These are phyloP conservation scores for Drosophila anomalipes DNA, from an alignment of 2,888 invertebrate species.

Conservation along the genomic window DNA sequence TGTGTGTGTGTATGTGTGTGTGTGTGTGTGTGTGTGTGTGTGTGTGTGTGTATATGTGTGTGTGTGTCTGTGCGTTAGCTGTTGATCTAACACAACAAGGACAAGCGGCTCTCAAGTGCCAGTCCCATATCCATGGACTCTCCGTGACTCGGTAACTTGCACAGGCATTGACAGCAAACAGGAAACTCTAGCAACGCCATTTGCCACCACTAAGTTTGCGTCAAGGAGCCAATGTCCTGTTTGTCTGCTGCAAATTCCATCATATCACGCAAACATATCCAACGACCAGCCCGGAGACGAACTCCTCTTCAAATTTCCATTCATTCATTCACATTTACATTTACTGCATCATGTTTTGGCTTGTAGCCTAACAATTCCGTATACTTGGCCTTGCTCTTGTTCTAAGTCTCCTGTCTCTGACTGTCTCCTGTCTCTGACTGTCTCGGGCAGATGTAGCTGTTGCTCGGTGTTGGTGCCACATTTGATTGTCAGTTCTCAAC, in stretches of 20 bases:
- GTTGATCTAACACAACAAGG: constrained; percentile 57
- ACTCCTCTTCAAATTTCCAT: constrained; percentile 42
- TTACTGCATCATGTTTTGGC: constrained; percentile 28
- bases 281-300: neutral
- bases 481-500: constrained; percentile 51
- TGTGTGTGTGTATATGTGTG: neutral
- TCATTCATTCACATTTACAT: constrained; percentile 40
- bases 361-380: constrained; percentile 16
- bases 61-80: constrained; percentile 11
- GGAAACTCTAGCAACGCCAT: constrained; percentile 17
- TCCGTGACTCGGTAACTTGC: neutral
- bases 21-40: neutral
- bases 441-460: neutral
- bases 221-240: constrained; percentile 27
- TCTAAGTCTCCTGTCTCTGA: neutral
- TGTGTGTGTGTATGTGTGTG: neutral
- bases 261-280: constrained; percentile 4
- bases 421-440: neutral
- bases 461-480: constrained; percentile 9
- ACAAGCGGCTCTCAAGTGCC: constrained; percentile 41
- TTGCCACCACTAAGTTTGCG: constrained; percentile 13
- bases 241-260: constrained; percentile 48
- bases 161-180: constrained; percentile 34
- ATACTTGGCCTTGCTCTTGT: constrained; percentile 9
- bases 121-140: constrained; percentile 24